These are phyloP conservation scores for Potamarius usumacintae DNA, from an alignment of 2,113 vertebrate genomes.

Conservation along the genomic window DNA sequence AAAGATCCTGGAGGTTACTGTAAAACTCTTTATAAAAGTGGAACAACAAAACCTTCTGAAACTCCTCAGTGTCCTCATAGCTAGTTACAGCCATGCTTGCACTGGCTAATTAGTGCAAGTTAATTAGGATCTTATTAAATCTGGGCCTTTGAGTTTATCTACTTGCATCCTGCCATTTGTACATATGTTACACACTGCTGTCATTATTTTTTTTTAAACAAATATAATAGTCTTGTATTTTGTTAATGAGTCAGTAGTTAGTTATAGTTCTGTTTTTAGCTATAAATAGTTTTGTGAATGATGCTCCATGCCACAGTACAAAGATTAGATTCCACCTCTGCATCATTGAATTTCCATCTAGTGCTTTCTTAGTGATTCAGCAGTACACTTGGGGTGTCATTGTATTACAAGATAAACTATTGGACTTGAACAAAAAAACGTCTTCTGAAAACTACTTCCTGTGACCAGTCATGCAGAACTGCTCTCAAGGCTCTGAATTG, in stretches of 20 bases:
- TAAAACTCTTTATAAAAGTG: background rate
- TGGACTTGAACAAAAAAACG: background rate
- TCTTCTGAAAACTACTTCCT: conserved; percentile 2
- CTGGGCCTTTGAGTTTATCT: background rate
- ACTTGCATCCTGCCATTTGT: background rate
- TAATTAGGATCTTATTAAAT: background rate
- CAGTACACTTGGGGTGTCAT: background rate
- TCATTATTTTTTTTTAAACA: background rate
- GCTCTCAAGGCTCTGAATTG: background rate
- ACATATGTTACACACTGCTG: background rate
- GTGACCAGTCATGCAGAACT: background rate
- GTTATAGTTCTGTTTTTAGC: background rate
- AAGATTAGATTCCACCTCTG: background rate
- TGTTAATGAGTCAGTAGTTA: background rate
- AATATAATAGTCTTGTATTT: background rate
- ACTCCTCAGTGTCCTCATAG: background rate
- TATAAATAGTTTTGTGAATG: conserved; percentile 11
- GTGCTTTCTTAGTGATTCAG: background rate
- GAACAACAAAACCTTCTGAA: background rate
- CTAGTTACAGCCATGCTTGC: background rate
- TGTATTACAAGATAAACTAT: background rate
- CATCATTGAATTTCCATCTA: background rate
- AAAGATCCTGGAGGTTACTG: background rate
- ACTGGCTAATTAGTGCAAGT: background rate
- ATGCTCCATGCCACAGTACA: background rate